These are phyloP conservation scores for Lysandra bellargus DNA, from an alignment of 2,888 invertebrate genomes.

Conservation along the genomic window DNA sequence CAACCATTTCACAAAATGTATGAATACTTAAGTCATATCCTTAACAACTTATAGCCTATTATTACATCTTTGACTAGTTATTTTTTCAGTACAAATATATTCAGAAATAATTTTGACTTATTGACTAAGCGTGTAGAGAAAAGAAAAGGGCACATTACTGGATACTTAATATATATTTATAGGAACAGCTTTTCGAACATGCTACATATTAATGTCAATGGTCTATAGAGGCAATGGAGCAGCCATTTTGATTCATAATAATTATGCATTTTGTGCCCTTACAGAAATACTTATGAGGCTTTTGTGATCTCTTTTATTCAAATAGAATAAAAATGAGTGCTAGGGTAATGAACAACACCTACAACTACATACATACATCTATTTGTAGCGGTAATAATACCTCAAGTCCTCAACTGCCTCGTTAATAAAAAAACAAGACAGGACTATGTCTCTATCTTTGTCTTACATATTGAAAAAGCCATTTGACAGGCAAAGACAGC, in stretches of 20 bases:
- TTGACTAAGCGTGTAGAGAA: conserved; percentile 15
- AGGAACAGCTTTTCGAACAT: conserved; percentile 30
- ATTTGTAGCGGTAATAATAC: conserved; percentile 14
- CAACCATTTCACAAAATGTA: conserved; percentile 57
- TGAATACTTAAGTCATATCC: conserved; percentile 54
- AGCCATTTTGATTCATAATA: background rate
- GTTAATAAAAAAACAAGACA: background rate
- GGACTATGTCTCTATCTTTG: background rate
- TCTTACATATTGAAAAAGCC: background rate
- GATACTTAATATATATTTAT: background rate
- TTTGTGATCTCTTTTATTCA: background rate
- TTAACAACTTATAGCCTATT: conserved; percentile 57
- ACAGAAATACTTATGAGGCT: background rate
- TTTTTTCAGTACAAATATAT: conserved; percentile 42
- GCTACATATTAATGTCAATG: background rate
- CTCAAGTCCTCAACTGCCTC: background rate
- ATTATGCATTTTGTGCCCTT: conserved; percentile 5
- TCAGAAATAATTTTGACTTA: conserved; percentile 28
- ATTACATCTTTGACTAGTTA: conserved; percentile 49
- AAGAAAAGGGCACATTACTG: conserved; percentile 8
- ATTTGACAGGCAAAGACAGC: background rate
- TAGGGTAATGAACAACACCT: background rate
- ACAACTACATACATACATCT: conserved; percentile 5
- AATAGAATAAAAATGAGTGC: background rate
- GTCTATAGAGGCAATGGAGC: background rate